phyloP scores from a whole-genome alignment of 2,888 invertebrate genomes.

The Sabellastarte sp. region DNA sequence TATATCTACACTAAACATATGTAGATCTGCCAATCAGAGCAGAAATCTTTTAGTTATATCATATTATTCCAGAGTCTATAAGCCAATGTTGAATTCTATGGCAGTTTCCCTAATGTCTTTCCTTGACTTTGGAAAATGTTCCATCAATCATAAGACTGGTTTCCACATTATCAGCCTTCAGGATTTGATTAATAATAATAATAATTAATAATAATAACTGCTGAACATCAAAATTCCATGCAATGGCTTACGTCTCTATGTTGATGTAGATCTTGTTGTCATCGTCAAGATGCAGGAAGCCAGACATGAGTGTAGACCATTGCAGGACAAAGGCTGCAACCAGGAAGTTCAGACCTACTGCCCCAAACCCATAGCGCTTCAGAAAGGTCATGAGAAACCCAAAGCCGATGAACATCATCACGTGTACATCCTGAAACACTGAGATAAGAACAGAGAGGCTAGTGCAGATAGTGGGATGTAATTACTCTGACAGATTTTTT shows the following conservation, averaged over 20 bases:
- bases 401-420: conserved; percentile 95
- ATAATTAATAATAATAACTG: neutral
- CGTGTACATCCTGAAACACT: conserved; percentile 68
- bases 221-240: neutral
- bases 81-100: too few relatives aligned
- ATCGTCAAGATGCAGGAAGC: conserved; percentile 64
- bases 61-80: too few relatives aligned
- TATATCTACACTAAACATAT: too few relatives aligned
- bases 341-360: conserved; percentile 83
- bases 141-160: too few relatives aligned
- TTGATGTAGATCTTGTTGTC: conserved; percentile 37
- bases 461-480: too few relatives aligned
- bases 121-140: too few relatives aligned
- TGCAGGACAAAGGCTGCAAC: conserved; percentile 81
- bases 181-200: neutral
- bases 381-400: conserved; percentile 95
- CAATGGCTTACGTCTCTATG: conserved; percentile 11
- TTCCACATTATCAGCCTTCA: too few relatives aligned
- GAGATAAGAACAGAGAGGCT: too few relatives aligned
- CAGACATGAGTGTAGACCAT: conserved; percentile 67
- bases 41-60: too few relatives aligned
- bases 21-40: too few relatives aligned
- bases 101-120: too few relatives aligned
- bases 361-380: conserved; percentile 83
- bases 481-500: too few relatives aligned